Conservation (phyloP, 2,888 invertebrate genomes). For the Troides helena region DNA sequence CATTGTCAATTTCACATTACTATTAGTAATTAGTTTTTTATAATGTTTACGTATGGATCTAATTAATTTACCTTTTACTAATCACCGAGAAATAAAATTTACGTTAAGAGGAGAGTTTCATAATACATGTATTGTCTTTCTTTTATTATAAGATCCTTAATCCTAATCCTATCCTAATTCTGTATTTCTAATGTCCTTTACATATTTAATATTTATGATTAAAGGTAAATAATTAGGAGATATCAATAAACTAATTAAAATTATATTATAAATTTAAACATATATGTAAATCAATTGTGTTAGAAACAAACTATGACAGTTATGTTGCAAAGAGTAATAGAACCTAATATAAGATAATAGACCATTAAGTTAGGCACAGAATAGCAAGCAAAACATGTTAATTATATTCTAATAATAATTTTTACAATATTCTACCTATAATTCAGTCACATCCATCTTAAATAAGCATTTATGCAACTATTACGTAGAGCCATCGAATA, state of each 20-base stretch:
- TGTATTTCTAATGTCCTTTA: slow-evolving; percentile 21
- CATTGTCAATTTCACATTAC: not conserved
- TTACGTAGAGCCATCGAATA: not conserved
- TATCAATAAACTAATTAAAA: not conserved
- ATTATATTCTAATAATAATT: slow-evolving; percentile 40
- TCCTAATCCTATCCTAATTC: slow-evolving; percentile 18
- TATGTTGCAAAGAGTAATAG: not conserved
- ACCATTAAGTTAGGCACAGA: slow-evolving; percentile 32
- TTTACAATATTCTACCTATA: slow-evolving; percentile 56
- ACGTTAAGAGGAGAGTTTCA: slow-evolving; percentile 67
- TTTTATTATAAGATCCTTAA: slow-evolving; percentile 63
- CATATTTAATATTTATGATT: not conserved
- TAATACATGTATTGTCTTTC: slow-evolving; percentile 74
- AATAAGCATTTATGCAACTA: slow-evolving; percentile 57
- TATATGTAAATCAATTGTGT: slow-evolving; percentile 7
- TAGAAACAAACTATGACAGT: slow-evolving; percentile 2
- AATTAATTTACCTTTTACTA: slow-evolving; percentile 22
- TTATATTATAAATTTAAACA: not conserved
- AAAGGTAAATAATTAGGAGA: not conserved
- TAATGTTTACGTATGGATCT: not conserved
- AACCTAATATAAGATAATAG: not conserved
- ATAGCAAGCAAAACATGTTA: slow-evolving; percentile 42
- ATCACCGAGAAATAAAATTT: slow-evolving; percentile 40
- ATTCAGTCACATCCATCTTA: slow-evolving; percentile 76
- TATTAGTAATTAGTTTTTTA: not conserved